Base-by-base conservation (phyloP, 2,113 vertebrate species). In the Saguinus imperator region DNA sequence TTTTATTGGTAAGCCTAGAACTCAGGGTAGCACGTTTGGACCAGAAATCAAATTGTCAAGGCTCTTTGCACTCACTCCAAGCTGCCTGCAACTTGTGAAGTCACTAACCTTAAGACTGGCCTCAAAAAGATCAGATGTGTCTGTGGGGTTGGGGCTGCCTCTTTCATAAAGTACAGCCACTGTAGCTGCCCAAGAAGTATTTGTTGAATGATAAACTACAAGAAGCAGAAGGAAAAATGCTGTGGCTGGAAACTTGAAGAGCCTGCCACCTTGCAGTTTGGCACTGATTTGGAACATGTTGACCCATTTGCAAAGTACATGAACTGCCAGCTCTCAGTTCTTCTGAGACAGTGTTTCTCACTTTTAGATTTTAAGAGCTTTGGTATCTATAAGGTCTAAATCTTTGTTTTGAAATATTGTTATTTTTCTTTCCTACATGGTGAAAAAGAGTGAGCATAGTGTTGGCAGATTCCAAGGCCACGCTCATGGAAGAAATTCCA, bases 21-120 rank as follows among this genome's bases (percentile, higher is more conserved):
- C 61, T 6, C 0, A 16, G 87, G 91, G 37, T 29, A 88, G 21
- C 35, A 7, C 29, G 29, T 23, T 7, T 64, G 70, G 55, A 57
- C 58, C 37, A 57, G 68, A 94, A 92, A 57, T 85, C 72, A 94
- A 81, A 72, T 14, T 37, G 61, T 57, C 23, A 70, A 88, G 93
- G 45, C 6, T 64, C 29, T 92, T 35, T 80, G 68, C 8, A 48
- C 66, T 70, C 21, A 93, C 3, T 5, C 27, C 20, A 57, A 87
- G 48, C n/a, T 37, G 13, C 45, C 87, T 85, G n/a, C 29, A 70
- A 37, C 37, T 64, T 64, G 9, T 57, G 29, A 95, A 79, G 58
- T 81, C 97, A 95, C 91, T 85, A 87, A 97, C 92, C 79, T 91
- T 27, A 32, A 82, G 55, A 35, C 25, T 11, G 52, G 87, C 89